These are phyloP conservation scores for Paradoxurus hermaphroditus DNA, from an alignment of 2,113 vertebrate species.

Conservation along the genomic window DNA sequence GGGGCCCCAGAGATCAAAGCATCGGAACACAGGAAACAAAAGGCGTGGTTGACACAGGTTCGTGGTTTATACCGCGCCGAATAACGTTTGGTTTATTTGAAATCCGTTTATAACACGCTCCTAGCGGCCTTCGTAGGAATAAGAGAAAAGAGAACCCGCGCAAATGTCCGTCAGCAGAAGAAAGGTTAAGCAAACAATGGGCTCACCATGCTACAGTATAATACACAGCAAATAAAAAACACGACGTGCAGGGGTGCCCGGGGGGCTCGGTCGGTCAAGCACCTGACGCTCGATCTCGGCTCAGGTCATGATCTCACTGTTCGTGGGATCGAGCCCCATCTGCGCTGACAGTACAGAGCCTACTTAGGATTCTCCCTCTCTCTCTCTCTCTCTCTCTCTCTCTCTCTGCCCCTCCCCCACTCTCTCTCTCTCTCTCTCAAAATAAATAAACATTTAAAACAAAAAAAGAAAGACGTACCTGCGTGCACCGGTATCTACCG, in stretches of 20 bases:
- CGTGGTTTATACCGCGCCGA: background rate
- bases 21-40: background rate
- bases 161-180: background rate
- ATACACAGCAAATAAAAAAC: background rate
- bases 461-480: background rate
- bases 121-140: background rate
- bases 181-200: background rate
- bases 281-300: too few species aligned
- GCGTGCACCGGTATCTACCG: background rate
- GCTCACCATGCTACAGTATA: background rate
- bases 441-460: too few species aligned
- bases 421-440: too few species aligned
- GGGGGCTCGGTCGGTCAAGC: too few species aligned
- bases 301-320: too few species aligned
- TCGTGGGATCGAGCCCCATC: too few species aligned
- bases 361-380: too few species aligned
- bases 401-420: too few species aligned
- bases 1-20: background rate
- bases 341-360: too few species aligned
- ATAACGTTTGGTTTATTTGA: background rate
- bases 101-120: background rate
- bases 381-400: too few species aligned
- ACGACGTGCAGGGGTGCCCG: background rate
- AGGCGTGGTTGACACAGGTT: background rate
- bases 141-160: background rate